Evolutionary conservation across 2,888 invertebrate species (phyloP), one percentile per base, ranked within the genome.

Genomic region (Euclidia mi): DNA sequence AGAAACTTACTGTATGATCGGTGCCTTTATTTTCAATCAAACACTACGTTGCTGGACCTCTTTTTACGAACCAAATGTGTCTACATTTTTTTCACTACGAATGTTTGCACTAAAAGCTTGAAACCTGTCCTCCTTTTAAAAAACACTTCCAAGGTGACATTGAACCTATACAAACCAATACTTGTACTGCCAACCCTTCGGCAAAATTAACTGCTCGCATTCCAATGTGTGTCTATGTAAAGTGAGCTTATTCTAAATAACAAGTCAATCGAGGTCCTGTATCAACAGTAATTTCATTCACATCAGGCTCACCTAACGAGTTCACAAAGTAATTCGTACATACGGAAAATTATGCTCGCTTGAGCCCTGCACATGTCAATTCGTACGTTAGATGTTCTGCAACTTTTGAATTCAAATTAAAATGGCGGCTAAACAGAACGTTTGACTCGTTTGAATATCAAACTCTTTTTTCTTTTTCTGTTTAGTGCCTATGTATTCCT

Each of bases 271-370:
- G 66, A 41, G 12, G 56, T 34, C 59, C 57, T 62, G 66, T 76
- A 70, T 70, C 71, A 69, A 70, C 64, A 61, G 75, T 78, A 74
- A 81, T 81, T 76, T 79, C 76, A 74, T 76, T 78, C 81, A 55
- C 78, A 78, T 79, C 76, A 76, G 63, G 64, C 46, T 14, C 40
- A 15, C 18, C 45, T 77, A 76, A 76, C 74, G 73, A 75, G 74
- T 65, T 62, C 18, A 40, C 41, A 37, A 58, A 65, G 69, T 65
- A 77, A 79, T 79, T 72, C 10, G 45, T 42, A 34, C 35, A 34
- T 28, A 15, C 32, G 32, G 14, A 32, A 45, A 43, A 50, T 50
- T 35, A 43, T 32, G 12, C 35, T 32, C 18, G 3, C n/a, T 37
- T 28, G n/a, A 11, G 10, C 15, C 9, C 17, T 25, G 57, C 43